A percentile compares a stretch with the other conserved stretches of the same genome.
phyloP scores from a whole-genome alignment of 2,797 vertebrate genomes.

The Ibycter americanus region DNA sequence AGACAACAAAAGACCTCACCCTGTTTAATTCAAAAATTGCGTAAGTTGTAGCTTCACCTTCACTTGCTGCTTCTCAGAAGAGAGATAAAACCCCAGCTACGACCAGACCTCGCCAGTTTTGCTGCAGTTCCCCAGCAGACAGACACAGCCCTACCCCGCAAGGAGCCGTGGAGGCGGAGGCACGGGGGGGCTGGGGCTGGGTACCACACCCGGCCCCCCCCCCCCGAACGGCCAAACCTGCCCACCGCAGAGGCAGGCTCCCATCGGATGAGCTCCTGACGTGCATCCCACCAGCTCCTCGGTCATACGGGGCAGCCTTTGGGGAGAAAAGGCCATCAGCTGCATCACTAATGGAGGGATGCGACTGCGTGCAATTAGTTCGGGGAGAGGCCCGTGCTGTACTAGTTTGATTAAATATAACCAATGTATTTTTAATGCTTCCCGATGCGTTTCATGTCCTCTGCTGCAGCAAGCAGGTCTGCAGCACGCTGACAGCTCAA shows the following conservation, averaged over 20 bases:
- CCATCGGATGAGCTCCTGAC: background rate
- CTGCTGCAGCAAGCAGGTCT: background rate
- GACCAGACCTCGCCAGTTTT: background rate
- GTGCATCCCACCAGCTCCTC: background rate
- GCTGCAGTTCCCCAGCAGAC: conserved; percentile 49
- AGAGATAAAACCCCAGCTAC: conserved; percentile 18
- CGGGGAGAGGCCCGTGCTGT: background rate
- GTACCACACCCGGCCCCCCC: conserved; percentile 76
- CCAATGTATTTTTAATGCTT: background rate
- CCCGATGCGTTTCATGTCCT: background rate
- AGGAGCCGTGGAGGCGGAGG: conserved; percentile 25
- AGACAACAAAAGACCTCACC: background rate
- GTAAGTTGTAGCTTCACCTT: conserved; percentile 8
- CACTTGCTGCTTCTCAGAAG: conserved; percentile 3
- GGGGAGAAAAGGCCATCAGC: background rate
- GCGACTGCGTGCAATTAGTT: background rate
- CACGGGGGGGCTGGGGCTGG: background rate
- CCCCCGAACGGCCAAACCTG: background rate
- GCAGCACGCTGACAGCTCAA: background rate
- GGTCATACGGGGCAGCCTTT: background rate
- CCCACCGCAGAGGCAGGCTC: background rate
- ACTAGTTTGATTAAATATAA: background rate
- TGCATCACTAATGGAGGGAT: background rate
- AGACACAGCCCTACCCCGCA: conserved; percentile 10
- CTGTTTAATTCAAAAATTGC: background rate